A percentile compares a stretch with the other conserved stretches of the same genome.
These are phyloP conservation scores for Rhincodon typus DNA, from an alignment of 2,797 vertebrate species.

Conservation along the genomic window DNA sequence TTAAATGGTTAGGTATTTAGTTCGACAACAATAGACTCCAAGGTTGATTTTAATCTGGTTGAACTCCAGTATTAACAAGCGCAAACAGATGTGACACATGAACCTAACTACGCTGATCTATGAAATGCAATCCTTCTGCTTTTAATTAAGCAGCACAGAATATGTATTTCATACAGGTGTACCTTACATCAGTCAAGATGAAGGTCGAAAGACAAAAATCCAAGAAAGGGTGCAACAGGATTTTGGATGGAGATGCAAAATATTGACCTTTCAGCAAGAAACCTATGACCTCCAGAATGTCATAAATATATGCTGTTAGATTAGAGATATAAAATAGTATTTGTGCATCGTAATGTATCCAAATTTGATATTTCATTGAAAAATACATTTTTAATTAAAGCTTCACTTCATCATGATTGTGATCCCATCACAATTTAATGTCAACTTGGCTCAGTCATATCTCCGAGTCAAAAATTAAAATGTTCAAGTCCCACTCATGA, in stretches of 20 bases:
- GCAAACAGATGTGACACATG: neutral
- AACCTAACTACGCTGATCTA: neutral
- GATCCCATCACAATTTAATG: neutral
- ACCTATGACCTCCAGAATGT: neutral
- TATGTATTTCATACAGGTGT: neutral
- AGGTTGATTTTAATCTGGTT: neutral
- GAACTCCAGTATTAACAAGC: neutral
- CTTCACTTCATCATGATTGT: neutral
- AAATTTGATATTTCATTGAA: neutral
- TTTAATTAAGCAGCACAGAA: neutral
- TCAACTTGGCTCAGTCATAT: neutral
- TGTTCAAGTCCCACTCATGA: neutral
- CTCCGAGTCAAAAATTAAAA: too few relatives aligned
- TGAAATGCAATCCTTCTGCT: neutral
- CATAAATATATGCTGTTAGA: neutral
- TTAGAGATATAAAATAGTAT: neutral
- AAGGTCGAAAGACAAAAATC: neutral
- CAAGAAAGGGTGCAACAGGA: neutral
- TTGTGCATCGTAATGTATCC: neutral
- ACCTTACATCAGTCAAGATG: neutral
- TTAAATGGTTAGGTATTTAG: neutral
- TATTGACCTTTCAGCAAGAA: neutral
- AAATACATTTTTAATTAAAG: neutral
- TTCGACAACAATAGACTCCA: neutral
- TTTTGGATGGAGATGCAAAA: neutral